Evolutionary conservation across 1,140 invertebrate species (phyloP).

Genomic region (Sarcophaga bullata): DNA sequence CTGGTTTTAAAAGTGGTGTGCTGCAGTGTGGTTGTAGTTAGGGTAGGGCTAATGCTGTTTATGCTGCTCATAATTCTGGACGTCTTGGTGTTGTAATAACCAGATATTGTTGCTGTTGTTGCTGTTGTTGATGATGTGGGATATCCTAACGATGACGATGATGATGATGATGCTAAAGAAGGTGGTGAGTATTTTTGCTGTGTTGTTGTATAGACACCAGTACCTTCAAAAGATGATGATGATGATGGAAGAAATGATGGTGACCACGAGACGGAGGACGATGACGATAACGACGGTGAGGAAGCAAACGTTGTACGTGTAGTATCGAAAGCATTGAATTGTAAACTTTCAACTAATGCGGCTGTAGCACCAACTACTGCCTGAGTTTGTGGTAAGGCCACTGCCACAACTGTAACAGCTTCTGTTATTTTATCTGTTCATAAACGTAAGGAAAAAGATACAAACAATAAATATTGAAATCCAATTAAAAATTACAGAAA

Average conservation of each 20-base stretch:
- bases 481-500: slow-evolving; percentile 28
- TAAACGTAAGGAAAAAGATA: background rate
- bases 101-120: slow-evolving; percentile 26
- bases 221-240: slow-evolving; percentile 18
- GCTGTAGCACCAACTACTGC: slow-evolving; percentile 26
- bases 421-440: slow-evolving; percentile 28
- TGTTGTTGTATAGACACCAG: slow-evolving; percentile 18
- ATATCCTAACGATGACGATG: background rate
- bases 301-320: slow-evolving; percentile 31
- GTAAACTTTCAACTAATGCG: slow-evolving; percentile 27
- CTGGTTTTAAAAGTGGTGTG: slow-evolving; percentile 11
- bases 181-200: slow-evolving; percentile 26
- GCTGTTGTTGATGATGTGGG: slow-evolving; percentile 17
- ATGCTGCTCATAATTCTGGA: slow-evolving; percentile 31
- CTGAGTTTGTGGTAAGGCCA: background rate
- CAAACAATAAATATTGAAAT: background rate
- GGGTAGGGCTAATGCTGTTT: slow-evolving; percentile 28
- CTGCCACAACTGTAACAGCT: slow-evolving; percentile 20
- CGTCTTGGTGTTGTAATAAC: slow-evolving; percentile 33
- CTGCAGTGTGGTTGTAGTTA: background rate
- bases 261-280: background rate
- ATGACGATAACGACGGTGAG: slow-evolving; percentile 9
- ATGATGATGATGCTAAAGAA: slow-evolving; percentile 4
- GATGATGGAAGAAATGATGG: background rate
- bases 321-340: slow-evolving; percentile 38